Base-by-base conservation (phyloP, 1,140 invertebrate species). In the Euura saliciscinereae region DNA sequence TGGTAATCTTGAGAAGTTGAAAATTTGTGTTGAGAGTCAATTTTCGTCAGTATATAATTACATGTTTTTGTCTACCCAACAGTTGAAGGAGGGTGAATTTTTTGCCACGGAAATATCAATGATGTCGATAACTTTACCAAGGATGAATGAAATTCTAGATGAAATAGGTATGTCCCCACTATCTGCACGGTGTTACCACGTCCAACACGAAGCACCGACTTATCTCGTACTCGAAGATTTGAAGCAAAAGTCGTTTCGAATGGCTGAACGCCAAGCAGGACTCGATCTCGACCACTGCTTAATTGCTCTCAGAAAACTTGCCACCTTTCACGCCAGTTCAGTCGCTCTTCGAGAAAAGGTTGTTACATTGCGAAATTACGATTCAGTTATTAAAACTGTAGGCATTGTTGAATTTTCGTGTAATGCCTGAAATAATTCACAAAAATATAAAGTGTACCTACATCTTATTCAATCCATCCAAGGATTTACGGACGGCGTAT, bases 261-360 rank as follows among this genome's bases (percentile, higher is more conserved):
- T 89, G 84, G 78, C 85, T 2, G 79, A 87, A 68, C 79, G 87
- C n/a, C 74, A 87, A 43, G 69, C 75, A 6, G 87, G 88, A 2
- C 75, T 90, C 7, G 84, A 89, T 78, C 74, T 85, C 43, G 78
- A 85, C 4, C 81, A 86, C 51, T 80, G 83, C 3, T 79, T 81
- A 45, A 71, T 88, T 3, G 84, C 89, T 28, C 75, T 89, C 0
- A 78, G 84, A 3, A 88, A 89, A 72, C 65, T 90, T 73, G 89
- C 87, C n/a, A 85, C 84, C 73, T 84, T 89, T 77, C 89, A 90
- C 78, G 89, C 88, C 43, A 81, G 85, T 2, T 86, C 87, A 5
- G 81, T 84, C 69, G 81, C 84, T 10, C 79, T 87, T 69, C 80
- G 84, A 71, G 76, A 83, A 77, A 81, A 85, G 76, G 84, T 84